Evolutionary conservation across 2,797 vertebrate species (phyloP), one percentile per base, ranked within the genome.

Genomic region (Sebastes trivittatus): DNA sequence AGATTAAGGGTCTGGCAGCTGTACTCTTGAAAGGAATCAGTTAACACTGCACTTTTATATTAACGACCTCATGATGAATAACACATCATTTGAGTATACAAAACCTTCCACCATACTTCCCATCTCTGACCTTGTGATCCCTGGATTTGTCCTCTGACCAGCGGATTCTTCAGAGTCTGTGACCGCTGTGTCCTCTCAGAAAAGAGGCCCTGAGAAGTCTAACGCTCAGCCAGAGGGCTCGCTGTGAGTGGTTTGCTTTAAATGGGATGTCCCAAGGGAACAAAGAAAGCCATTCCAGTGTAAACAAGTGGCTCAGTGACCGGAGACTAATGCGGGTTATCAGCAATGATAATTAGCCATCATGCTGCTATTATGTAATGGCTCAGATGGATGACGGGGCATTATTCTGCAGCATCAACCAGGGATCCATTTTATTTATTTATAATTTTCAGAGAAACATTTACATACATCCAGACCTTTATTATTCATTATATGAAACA

Each of bases 251-350:
- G 72, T 80, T 64, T 23, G 56, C 46, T 84, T 86, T 87, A 52
- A 77, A 83, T 71, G 78, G 46, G 60, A 82, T 25, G 75, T 73
- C 77, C 73, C 58, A 25, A 32, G 38, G 52, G 83, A 16, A 84
- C 70, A 83, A 84, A 79, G 62, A 68, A 61, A 75, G 75, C 54
- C 70, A 22, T 71, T 80, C 59, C 78, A 76, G 34, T 73, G 72
- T 38, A 86, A 88, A 77, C 71, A 80, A 85, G 75, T 69, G 65
- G 67, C 65, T 86, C 68, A 82, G 77, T 81, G 89, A 88, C 86
- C 78, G 36, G 55, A 78, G 72, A 87, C 85, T 88, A 89, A 91
- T 86, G 84, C 75, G 78, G 75, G 77, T 77, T 84, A 83, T 84
- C 58, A 11, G 46, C 74, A 64, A 77, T 80, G 85, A 74, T 83